Conservation (phyloP, 2,797 vertebrate species). For the Leptatherina wallacei region DNA sequence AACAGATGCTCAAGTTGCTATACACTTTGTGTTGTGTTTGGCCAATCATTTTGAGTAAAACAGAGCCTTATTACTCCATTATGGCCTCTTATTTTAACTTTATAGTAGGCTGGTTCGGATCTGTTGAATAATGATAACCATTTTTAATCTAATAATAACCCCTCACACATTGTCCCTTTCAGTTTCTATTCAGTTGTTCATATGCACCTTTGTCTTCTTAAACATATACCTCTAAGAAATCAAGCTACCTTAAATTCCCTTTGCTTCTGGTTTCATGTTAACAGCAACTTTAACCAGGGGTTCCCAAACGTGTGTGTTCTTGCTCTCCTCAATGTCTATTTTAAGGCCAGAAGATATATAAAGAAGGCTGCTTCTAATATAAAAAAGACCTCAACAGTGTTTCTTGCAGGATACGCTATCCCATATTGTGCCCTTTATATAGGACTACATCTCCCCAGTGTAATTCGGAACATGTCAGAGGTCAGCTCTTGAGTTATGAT, state of each 20-base stretch:
- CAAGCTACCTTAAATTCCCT: neutral
- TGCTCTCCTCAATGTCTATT: neutral
- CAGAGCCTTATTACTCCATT: conserved; percentile 15
- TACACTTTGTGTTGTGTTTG: conserved; percentile 13
- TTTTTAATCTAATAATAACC: conserved; percentile 38
- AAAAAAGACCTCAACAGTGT: conserved; percentile 11
- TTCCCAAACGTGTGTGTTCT: neutral
- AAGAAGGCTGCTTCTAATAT: conserved; percentile 4
- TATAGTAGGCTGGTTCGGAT: conserved; percentile 17
- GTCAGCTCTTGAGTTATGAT: conserved; percentile 76
- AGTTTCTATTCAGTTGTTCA: neutral
- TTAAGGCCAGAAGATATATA: conserved; percentile 1
- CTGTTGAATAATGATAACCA: conserved; percentile 43
- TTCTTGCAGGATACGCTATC: conserved; percentile 33
- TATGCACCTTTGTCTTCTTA: too few relatives aligned
- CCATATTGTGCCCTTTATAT: conserved; percentile 37
- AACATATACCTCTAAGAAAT: neutral
- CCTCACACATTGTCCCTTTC: neutral
- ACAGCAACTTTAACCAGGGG: neutral
- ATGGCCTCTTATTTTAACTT: conserved; percentile 23
- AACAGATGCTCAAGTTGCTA: conserved; percentile 35
- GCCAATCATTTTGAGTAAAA: conserved; percentile 25
- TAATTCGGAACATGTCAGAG: conserved; percentile 66
- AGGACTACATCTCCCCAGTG: conserved; percentile 38
- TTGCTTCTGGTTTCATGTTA: neutral